A percentile compares a stretch with the other conserved stretches of the same genome.
Conservation (phyloP, 2,113 vertebrate genomes). For the Mirounga angustirostris region DNA sequence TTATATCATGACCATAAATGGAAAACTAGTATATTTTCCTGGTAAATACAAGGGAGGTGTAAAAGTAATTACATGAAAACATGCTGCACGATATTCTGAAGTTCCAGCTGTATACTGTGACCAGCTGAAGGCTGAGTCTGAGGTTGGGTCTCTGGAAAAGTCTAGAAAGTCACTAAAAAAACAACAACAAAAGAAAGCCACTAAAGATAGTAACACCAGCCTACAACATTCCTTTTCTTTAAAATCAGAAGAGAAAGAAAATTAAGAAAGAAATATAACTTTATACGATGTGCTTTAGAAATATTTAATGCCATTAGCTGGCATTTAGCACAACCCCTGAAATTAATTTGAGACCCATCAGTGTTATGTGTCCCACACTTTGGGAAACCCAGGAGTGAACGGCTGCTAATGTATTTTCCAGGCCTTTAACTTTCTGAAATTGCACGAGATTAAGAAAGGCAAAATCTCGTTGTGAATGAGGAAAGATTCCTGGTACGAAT, state of each 20-base stretch:
- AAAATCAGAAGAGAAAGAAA: constrained; percentile 2
- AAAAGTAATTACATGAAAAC: neutral
- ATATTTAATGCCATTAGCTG: neutral
- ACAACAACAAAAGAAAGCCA: neutral
- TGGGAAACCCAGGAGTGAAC: neutral
- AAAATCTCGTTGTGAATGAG: neutral
- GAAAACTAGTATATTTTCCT: neutral
- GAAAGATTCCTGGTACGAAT: neutral
- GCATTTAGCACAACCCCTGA: neutral
- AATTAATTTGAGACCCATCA: neutral
- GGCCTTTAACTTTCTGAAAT: constrained; percentile 13
- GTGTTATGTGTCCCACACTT: neutral
- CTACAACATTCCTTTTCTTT: neutral
- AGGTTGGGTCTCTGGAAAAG: neutral
- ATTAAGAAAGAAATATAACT: neutral
- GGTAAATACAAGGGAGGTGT: neutral
- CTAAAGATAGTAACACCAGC: neutral
- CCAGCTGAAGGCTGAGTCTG: neutral
- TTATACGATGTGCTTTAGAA: neutral
- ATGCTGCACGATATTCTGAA: neutral
- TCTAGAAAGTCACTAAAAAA: neutral
- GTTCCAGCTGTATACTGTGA: neutral
- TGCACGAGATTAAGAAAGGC: neutral
- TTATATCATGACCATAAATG: neutral
- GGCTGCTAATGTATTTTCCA: neutral